Conservation (phyloP, 2,888 invertebrate genomes). For the Anaspis maculata region DNA sequence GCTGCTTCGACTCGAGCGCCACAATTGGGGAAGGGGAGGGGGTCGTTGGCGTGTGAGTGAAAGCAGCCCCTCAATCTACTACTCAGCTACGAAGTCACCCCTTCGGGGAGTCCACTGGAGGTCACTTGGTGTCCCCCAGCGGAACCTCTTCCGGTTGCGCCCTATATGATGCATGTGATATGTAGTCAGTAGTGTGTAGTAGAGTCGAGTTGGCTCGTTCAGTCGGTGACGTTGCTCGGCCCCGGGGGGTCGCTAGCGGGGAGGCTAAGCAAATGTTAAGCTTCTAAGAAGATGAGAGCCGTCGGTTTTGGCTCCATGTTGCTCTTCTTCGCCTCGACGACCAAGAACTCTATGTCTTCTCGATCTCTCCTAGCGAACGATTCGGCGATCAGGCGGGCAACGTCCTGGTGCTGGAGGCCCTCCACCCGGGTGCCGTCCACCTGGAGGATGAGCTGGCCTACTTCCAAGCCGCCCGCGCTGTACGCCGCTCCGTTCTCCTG, state of each 20-base stretch:
- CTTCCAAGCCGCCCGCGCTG: conserved; percentile 85
- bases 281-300: conserved; percentile 82
- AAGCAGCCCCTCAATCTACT: too few species aligned
- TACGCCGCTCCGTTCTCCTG: conserved; percentile 93
- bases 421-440: conserved; percentile 68
- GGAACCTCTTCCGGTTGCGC: too few species aligned
- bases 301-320: conserved; percentile 88
- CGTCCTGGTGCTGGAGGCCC: conserved; percentile 81
- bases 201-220: too few species aligned
- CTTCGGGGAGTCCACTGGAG: too few species aligned
- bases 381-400: conserved; percentile 86
- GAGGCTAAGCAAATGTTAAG: conserved; percentile 86
- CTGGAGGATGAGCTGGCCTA: conserved; percentile 89
- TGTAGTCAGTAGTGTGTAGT: too few species aligned
- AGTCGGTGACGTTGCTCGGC: conserved; percentile 53
- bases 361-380: conserved; percentile 85
- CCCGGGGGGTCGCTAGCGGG: conserved; percentile 70
- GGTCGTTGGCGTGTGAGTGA: too few species aligned
- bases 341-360: conserved; percentile 86
- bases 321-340: conserved; percentile 86
- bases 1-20: conserved; percentile 5
- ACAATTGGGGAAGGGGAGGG: too few species aligned
- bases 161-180: too few species aligned
- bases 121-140: too few species aligned
- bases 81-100: too few species aligned